phyloP scores from a whole-genome alignment of 2,797 vertebrate genomes.

The Eulemur coronatus region DNA sequence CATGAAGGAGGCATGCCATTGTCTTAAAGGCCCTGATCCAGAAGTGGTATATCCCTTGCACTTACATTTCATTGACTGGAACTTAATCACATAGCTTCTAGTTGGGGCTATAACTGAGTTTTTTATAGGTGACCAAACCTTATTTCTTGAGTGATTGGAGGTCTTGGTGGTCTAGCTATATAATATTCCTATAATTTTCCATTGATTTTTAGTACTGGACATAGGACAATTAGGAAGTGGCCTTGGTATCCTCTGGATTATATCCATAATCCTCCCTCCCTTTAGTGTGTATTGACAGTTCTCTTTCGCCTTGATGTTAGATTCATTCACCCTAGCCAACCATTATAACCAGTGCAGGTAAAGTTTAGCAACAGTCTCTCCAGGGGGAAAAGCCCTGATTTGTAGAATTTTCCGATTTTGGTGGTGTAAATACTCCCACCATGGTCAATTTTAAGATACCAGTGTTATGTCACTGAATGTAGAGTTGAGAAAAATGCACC shows the following conservation, averaged over 20 bases:
- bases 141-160: background rate
- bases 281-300: background rate
- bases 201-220: background rate
- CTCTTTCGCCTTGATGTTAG: conserved; percentile 9
- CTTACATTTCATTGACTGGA: background rate
- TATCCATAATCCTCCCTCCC: background rate
- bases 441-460: background rate
- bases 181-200: background rate
- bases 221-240: background rate
- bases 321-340: background rate
- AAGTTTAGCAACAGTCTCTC: background rate
- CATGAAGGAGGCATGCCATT: background rate
- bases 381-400: background rate
- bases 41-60: background rate
- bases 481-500: background rate
- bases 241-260: background rate
- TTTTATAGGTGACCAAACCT: background rate
- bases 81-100: background rate
- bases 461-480: background rate
- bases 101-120: background rate
- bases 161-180: background rate
- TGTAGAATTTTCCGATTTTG: conserved; percentile 1
- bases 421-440: background rate
- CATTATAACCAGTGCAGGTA: background rate
- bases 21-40: background rate